Percentiles rank a stretch among this genome's conserved stretches.
phyloP scores from a whole-genome alignment of 2,113 vertebrate genomes.

The Phrynocephalus versicolor region DNA sequence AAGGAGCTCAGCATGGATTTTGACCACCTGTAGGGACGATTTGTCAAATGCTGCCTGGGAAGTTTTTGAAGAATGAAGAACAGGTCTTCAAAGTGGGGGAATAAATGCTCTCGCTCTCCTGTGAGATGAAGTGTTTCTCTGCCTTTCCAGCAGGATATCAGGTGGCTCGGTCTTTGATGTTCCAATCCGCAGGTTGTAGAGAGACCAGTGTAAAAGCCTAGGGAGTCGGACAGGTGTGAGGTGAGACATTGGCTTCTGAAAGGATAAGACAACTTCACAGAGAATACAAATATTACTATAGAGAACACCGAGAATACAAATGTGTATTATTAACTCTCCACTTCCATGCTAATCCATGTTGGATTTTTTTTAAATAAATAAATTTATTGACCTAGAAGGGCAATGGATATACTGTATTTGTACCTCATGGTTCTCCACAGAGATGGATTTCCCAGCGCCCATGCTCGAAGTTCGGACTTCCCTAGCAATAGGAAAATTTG shows the following conservation, averaged over 20 bases:
- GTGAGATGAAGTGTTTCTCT: neutral
- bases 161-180: neutral
- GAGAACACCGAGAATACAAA: neutral
- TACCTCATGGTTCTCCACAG: too few species aligned
- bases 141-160: neutral
- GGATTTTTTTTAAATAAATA: too few species aligned
- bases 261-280: neutral
- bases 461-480: too few species aligned
- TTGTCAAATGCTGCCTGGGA: neutral
- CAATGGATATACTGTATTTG: neutral
- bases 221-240: neutral
- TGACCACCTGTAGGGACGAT: neutral
- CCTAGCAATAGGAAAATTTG: too few species aligned
- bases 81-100: neutral
- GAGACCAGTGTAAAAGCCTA: neutral
- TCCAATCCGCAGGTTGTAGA: neutral
- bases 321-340: too few species aligned
- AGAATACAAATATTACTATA: neutral
- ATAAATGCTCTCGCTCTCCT: neutral
- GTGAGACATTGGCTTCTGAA: neutral
- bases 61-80: neutral
- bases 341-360: too few species aligned
- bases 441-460: too few species aligned
- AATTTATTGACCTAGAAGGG: too few species aligned
- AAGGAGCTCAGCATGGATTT: slow-evolving; percentile 9